These are phyloP conservation scores for Meloidogyne exigua DNA, from an alignment of 1,140 invertebrate species.

Conservation along the genomic window DNA sequence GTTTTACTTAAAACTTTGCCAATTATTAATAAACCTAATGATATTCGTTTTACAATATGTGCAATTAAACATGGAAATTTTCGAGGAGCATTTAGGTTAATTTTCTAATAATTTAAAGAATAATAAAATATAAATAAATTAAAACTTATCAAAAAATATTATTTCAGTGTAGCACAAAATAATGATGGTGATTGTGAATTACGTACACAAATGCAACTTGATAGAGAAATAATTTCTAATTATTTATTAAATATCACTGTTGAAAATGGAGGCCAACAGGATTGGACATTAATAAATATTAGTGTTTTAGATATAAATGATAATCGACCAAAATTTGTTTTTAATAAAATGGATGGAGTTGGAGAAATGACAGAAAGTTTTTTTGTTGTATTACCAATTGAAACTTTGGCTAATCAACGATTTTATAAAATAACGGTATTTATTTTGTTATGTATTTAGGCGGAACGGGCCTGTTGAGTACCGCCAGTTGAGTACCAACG, in stretches of 20 bases:
- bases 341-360: neutral
- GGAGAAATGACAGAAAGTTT: conserved; percentile 24
- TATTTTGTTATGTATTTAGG: too few species aligned
- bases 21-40: conserved; percentile 55
- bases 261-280: conserved; percentile 46
- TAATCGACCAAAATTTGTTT: conserved; percentile 46
- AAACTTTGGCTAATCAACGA: conserved; percentile 10
- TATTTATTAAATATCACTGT: conserved; percentile 60
- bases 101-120: too few species aligned
- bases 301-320: conserved; percentile 47
- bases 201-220: conserved; percentile 54
- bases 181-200: conserved; percentile 58
- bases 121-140: too few species aligned
- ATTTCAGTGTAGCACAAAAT: conserved; percentile 22
- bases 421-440: conserved; percentile 16
- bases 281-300: conserved; percentile 48
- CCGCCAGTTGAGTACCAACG: too few species aligned
- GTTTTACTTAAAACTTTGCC: conserved; percentile 49
- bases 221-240: conserved; percentile 53
- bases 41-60: conserved; percentile 61
- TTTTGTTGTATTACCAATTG: conserved; percentile 51
- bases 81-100: conserved; percentile 44
- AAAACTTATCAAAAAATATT: neutral
- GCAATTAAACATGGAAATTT: conserved; percentile 56
- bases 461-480: too few species aligned